These are phyloP conservation scores for Xestobium rufovillosum DNA, from an alignment of 2,888 invertebrate species.

Conservation along the genomic window DNA sequence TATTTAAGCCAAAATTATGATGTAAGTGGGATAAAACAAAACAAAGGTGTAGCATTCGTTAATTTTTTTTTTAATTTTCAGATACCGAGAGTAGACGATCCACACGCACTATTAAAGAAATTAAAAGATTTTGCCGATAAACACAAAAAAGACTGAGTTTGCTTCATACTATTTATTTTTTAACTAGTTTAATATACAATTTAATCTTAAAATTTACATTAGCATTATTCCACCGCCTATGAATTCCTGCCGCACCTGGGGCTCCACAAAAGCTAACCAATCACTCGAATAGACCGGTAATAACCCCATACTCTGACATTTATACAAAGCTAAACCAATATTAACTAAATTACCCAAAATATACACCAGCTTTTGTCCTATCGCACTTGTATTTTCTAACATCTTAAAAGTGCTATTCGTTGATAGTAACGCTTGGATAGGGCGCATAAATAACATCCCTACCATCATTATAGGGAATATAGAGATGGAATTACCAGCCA, in stretches of 20 bases:
- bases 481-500: conserved; percentile 98
- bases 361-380: conserved; percentile 87
- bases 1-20: conserved; percentile 70
- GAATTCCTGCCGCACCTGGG: conserved; percentile 76
- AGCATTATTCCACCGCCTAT: conserved; percentile 75
- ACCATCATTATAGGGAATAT: conserved; percentile 99
- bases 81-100: conserved; percentile 83
- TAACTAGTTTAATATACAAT: conserved; percentile 1
- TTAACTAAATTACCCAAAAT: conserved; percentile 90
- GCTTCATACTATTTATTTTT: conserved; percentile 23
- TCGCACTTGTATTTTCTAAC: conserved; percentile 86
- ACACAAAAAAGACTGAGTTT: conserved; percentile 49
- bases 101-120: conserved; percentile 61
- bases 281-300: conserved; percentile 96
- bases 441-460: conserved; percentile 95
- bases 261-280: conserved; percentile 96
- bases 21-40: conserved; percentile 42
- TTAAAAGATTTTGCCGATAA: conserved; percentile 62
- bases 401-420: conserved; percentile 87
- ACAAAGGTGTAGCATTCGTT: not conserved
- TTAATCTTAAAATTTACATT: conserved; percentile 20
- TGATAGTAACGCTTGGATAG: conserved; percentile 89
- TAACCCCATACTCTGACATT: conserved; percentile 96
- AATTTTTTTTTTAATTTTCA: conserved; percentile 47
- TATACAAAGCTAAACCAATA: conserved; percentile 86